Conservation (phyloP, 2,113 vertebrate species). For the Rallus limicola region DNA sequence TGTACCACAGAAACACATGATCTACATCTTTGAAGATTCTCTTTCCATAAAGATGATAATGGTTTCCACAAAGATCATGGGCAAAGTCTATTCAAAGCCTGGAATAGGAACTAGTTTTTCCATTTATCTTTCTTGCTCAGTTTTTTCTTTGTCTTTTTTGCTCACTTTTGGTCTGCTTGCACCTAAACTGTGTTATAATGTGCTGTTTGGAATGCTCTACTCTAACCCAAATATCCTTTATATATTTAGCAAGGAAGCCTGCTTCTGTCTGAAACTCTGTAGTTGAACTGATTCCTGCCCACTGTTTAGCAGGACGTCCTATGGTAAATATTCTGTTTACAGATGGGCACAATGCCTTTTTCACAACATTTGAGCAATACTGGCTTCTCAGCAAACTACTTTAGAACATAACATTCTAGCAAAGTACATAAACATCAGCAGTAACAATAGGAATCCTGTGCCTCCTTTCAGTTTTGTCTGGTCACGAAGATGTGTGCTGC, state of each 20-base stretch:
- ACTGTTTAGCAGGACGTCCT: background rate
- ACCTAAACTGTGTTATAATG: background rate
- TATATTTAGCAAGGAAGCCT: background rate
- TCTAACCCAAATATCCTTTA: background rate
- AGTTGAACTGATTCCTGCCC: background rate
- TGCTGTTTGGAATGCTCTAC: background rate
- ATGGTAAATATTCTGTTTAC: background rate
- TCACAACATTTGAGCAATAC: background rate
- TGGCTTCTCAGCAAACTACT: background rate
- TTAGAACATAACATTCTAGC: constrained; percentile 1
- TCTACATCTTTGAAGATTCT: background rate
- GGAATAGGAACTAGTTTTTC: background rate
- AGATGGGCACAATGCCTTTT: background rate
- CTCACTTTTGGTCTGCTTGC: background rate
- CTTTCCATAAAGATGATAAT: background rate
- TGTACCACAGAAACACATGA: background rate
- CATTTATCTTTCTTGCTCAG: background rate
- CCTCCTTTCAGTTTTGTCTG: background rate
- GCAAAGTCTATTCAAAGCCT: background rate
- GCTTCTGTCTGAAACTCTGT: background rate
- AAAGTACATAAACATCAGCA: background rate
- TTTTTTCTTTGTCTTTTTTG: background rate
- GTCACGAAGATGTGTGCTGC: background rate
- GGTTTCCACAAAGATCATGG: background rate
- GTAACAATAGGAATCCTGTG: background rate